These are phyloP conservation scores for Harpalus rufipes DNA, from an alignment of 2,888 invertebrate species.

Conservation along the genomic window DNA sequence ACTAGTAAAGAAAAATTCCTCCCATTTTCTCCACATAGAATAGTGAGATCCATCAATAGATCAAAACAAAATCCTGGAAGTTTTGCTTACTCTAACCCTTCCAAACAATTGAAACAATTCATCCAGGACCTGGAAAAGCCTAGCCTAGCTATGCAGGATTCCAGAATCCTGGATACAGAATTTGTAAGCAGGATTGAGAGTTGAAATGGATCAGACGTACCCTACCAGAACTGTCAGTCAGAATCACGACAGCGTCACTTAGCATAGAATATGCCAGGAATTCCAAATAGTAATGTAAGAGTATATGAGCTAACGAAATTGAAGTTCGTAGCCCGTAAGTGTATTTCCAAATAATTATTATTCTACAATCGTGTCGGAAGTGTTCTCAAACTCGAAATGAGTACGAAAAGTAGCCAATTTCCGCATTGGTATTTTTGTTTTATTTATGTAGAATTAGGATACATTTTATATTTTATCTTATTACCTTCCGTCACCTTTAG, in stretches of 20 bases:
- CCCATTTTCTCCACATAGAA: background rate
- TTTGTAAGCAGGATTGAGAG: conserved; percentile 4
- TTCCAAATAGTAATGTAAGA: background rate
- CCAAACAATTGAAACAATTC: conserved; percentile 44
- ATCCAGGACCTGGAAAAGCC: conserved; percentile 24
- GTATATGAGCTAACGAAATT: background rate
- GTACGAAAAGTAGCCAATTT: too few species aligned
- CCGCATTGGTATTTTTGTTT: too few species aligned
- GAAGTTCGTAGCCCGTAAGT: too few species aligned
- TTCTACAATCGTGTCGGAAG: too few species aligned
- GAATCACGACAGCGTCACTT: conserved; percentile 6
- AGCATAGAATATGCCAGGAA: background rate
- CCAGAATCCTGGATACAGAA: conserved; percentile 17
- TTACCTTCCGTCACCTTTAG: too few species aligned
- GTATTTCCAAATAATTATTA: too few species aligned
- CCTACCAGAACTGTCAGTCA: conserved; percentile 27
- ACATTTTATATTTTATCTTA: too few species aligned
- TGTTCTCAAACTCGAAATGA: too few species aligned
- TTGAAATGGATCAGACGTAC: conserved; percentile 38
- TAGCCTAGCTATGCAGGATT: background rate
- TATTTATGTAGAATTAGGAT: too few species aligned
- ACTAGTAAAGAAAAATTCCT: background rate
- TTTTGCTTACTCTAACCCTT: background rate
- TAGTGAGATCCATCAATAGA: background rate
- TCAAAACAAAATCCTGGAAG: background rate